Evolutionary conservation across 1,140 invertebrate species (phyloP).

Genomic region (Cherax destructor): DNA sequence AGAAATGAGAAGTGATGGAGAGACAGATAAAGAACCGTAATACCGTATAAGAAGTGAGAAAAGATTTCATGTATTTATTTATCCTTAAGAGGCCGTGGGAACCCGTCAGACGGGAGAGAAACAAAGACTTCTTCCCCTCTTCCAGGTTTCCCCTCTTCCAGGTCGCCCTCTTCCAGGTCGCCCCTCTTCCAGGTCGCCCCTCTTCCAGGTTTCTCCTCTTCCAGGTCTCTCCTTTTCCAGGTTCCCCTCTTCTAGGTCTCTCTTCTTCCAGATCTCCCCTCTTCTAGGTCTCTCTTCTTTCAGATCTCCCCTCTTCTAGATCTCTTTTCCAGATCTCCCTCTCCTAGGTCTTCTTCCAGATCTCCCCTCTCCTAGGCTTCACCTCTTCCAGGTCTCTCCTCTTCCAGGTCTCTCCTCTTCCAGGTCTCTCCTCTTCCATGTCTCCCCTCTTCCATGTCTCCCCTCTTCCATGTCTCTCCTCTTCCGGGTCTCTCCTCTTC

Average conservation of each 20-base stretch:
- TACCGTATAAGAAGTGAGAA: not conserved
- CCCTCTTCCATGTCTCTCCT: not conserved
- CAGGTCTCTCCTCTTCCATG: not conserved
- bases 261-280: not conserved
- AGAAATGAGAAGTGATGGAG: slow-evolving; percentile 4
- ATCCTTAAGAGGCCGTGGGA: not conserved
- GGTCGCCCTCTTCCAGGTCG: no score
- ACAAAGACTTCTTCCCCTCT: not conserved
- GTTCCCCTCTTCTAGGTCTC: not conserved
- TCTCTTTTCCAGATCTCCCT: no score
- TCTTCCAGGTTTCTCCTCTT: no score
- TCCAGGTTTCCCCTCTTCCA: not conserved
- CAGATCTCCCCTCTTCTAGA: not conserved
- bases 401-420: no score
- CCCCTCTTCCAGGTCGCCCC: no score
- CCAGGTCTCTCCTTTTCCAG: no score
- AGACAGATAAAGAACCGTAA: not conserved
- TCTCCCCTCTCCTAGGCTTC: not conserved
- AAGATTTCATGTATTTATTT: not conserved
- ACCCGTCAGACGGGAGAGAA: not conserved
- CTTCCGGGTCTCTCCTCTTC: no score
- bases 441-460: not conserved
- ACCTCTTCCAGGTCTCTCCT: not conserved
- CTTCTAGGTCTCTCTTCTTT: not conserved
- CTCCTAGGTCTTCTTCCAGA: no score